A percentile compares a stretch with the other conserved stretches of the same genome.
phyloP scores from a whole-genome alignment of 2,888 invertebrate genomes.

The Lepidochitona cinerea region DNA sequence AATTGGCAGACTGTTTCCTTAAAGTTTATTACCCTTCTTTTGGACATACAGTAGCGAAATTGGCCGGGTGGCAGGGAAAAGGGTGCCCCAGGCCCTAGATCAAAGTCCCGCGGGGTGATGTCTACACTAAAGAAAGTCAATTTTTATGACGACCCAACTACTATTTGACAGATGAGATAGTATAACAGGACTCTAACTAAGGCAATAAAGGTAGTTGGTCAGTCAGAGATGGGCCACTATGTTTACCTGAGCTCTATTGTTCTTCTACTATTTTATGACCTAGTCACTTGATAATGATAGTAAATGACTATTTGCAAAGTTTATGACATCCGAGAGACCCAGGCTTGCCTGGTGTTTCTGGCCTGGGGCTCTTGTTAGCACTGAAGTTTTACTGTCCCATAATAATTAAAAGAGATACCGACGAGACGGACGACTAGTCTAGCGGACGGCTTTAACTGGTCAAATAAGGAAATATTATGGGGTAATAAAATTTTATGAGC shows the following conservation, averaged over 20 bases:
- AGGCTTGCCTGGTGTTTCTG: background rate
- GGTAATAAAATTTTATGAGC: slow-evolving; percentile 6
- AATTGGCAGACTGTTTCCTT: no score
- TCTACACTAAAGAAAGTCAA: background rate
- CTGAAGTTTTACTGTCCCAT: background rate
- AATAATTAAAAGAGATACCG: slow-evolving; percentile 2
- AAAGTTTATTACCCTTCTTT: no score
- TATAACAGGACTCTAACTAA: background rate
- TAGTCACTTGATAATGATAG: background rate
- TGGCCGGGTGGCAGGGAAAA: background rate
- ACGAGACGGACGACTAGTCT: background rate
- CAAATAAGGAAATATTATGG: background rate
- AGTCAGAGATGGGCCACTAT: background rate
- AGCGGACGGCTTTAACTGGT: background rate
- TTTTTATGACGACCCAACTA: background rate
- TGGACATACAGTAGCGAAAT: no score
- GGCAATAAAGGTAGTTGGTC: background rate
- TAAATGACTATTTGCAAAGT: slow-evolving; percentile 7
- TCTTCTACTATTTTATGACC: background rate
- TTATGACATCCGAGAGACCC: background rate
- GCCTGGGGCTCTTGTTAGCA: background rate
- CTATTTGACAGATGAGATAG: background rate
- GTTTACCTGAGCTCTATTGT: background rate
- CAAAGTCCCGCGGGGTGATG: background rate
- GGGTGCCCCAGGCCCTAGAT: background rate